phyloP scores from a whole-genome alignment of 1,140 invertebrate genomes.

The Paraescarpia echinospica region DNA sequence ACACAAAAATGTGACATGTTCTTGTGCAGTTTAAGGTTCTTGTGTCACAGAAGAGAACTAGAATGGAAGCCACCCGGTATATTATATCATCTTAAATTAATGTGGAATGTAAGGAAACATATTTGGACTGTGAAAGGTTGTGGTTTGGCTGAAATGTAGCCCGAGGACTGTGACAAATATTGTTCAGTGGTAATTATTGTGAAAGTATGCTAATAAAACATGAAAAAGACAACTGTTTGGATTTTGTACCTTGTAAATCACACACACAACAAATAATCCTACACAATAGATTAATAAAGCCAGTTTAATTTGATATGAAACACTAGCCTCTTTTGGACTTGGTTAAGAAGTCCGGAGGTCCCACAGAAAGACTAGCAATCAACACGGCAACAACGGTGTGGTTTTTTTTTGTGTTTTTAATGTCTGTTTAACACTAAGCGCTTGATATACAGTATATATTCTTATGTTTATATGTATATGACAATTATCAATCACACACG shows the following conservation, averaged over 20 bases:
- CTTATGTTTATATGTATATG: constrained; percentile 1
- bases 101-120: background rate
- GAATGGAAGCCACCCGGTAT: background rate
- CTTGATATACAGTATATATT: constrained; percentile 2
- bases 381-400: background rate
- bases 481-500: background rate
- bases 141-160: too few species aligned
- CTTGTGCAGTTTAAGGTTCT: background rate
- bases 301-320: too few species aligned
- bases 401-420: constrained; percentile 1
- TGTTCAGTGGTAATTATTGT: background rate
- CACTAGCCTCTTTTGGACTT: background rate
- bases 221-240: background rate
- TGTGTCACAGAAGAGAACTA: background rate
- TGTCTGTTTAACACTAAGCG: background rate
- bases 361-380: background rate
- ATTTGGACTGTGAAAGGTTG: background rate
- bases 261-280: background rate
- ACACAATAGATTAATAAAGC: background rate
- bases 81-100: background rate
- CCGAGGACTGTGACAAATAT: background rate
- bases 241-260: too few species aligned
- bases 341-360: too few species aligned
- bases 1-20: background rate
- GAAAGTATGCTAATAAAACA: background rate